Conservation (phyloP, 1,140 invertebrate species). For the Trinorchestia longiramus region DNA sequence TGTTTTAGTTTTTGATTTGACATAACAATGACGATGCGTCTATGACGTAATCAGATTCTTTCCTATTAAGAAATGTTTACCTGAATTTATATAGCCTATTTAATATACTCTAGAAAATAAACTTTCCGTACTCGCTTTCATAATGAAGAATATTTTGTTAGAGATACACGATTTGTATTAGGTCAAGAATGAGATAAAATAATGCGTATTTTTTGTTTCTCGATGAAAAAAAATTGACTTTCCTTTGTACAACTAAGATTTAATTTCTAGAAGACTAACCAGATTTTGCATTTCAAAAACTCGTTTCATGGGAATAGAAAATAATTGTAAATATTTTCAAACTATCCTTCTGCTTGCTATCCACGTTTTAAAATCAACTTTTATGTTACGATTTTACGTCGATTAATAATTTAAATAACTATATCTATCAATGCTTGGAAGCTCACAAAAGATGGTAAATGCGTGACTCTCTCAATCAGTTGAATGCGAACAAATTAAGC, state of each 20-base stretch:
- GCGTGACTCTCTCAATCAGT: constrained; percentile 11
- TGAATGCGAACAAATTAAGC: constrained; percentile 26
- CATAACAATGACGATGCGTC: background rate
- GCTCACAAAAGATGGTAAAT: constrained; percentile 29
- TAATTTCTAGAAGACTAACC: background rate
- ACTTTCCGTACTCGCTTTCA: background rate
- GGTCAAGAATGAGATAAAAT: background rate
- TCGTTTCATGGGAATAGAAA: background rate
- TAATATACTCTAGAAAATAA: background rate
- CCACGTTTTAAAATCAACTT: background rate
- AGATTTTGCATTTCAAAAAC: background rate
- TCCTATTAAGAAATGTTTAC: background rate
- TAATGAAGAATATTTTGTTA: background rate
- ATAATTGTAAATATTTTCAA: background rate
- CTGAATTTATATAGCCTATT: background rate
- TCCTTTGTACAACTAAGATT: background rate
- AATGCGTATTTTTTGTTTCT: background rate
- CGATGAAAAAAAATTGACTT: background rate
- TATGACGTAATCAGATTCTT: background rate
- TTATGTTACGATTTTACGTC: background rate
- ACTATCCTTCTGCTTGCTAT: background rate
- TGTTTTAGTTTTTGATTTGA: background rate
- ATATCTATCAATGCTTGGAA: constrained; percentile 29
- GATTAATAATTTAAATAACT: background rate
- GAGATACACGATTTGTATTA: background rate